Evolutionary conservation across 2,797 vertebrate genomes (phyloP), one percentile per base, ranked within the genome.

Genomic region (Sebastes umbrosus): DNA sequence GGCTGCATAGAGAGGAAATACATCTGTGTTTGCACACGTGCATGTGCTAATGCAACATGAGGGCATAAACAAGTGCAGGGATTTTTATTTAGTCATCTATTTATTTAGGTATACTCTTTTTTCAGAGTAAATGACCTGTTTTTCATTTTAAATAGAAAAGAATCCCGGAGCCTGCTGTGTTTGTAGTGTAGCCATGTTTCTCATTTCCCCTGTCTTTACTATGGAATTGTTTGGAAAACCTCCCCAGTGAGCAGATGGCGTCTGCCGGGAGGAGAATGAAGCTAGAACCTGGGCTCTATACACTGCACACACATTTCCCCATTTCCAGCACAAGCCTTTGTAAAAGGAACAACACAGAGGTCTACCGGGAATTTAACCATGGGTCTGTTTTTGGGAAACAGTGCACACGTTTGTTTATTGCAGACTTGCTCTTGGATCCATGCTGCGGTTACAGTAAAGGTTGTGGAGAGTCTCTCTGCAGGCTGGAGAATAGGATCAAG

Each of bases 211-310:
- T 60, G 65, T 87, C 82, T 91, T 90, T 87, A 85, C 66, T 85
- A 84, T 83, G 84, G 90, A 93, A 92, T 83, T 91, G 89, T 95
- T 95, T 95, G 95, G 93, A 93, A 91, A 88, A 89, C 84, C 87
- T 94, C 92, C 88, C 92, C 74, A 27, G 86, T 79, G 93, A 96
- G 92, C 94, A 96, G 95, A 96, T 96, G 95, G 93, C 64, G 73
- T 94, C 94, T 92, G 93, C 90, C 85, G 81, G 87, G 92, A 93
- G 89, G 84, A 93, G 88, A 92, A 87, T 77, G 79, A 85, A 93
- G 81, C 90, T 90, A 86, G 88, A 94, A 91, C 88, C 88, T 84
- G 89, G 85, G 73, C 88, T 90, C 81, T 81, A 63, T 80, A 82
- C 80, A 60, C 90, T 86, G 75, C 75, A 74, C 83, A 89, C 80